Conservation (phyloP, 2,113 vertebrate species). For the Tenrec ecaudatus region DNA sequence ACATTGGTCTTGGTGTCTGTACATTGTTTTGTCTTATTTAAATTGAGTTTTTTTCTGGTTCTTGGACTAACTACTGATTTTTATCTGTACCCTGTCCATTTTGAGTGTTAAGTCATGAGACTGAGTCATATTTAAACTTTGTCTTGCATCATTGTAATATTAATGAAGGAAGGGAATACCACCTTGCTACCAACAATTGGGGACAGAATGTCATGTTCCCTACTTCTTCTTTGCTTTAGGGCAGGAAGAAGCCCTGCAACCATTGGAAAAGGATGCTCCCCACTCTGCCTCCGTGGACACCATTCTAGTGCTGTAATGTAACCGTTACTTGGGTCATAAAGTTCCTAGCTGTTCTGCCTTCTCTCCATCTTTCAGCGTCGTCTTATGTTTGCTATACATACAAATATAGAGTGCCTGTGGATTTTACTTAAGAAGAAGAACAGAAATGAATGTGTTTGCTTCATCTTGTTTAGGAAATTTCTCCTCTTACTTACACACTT, state of each 20-base stretch:
- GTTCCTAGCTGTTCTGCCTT: neutral
- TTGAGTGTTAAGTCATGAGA: neutral
- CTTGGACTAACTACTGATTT: constrained; percentile 37
- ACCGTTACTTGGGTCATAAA: constrained; percentile 2
- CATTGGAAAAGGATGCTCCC: neutral
- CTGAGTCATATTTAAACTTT: constrained; percentile 45
- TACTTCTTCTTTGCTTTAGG: constrained; percentile 33
- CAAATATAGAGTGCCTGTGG: neutral
- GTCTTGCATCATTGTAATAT: neutral
- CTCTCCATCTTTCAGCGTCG: neutral
- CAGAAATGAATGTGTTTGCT: neutral
- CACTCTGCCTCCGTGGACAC: neutral
- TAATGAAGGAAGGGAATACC: too few relatives aligned
- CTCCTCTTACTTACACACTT: neutral
- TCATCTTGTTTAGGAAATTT: neutral
- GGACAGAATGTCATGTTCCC: neutral
- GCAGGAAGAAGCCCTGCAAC: neutral
- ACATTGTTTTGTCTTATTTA: constrained; percentile 14
- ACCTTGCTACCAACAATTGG: neutral
- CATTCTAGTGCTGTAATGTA: neutral
- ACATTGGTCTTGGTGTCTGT: neutral
- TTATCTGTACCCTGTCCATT: constrained; percentile 21
- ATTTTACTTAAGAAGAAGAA: neutral
- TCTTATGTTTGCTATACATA: neutral
- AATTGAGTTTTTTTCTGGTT: constrained; percentile 32